Evolutionary conservation across 2,113 vertebrate genomes (phyloP).

Genomic region (Mungos mungo): DNA sequence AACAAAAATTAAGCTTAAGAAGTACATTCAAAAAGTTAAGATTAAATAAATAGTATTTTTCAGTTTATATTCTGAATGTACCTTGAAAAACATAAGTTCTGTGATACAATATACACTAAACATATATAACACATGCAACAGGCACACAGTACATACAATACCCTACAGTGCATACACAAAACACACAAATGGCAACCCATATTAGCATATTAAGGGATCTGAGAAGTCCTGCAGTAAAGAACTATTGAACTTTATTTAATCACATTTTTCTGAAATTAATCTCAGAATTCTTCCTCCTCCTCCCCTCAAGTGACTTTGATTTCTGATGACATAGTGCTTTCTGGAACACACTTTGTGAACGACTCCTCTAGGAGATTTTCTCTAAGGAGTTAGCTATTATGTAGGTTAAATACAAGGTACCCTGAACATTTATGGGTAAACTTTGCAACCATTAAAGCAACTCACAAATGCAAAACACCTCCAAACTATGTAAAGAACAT

Average conservation of each 20-base stretch:
- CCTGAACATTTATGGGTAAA: background rate
- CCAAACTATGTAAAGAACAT: background rate
- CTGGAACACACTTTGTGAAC: background rate
- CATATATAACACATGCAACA: background rate
- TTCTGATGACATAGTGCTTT: background rate
- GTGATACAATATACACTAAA: background rate
- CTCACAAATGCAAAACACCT: background rate
- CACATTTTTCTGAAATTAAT: background rate
- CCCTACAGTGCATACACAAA: background rate
- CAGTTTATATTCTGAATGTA: background rate
- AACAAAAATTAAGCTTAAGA: background rate
- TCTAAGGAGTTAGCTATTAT: background rate
- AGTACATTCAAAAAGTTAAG: conserved; percentile 5
- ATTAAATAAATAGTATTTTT: background rate
- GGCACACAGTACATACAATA: background rate
- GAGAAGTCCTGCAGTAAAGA: background rate
- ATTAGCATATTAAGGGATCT: background rate
- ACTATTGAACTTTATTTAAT: background rate
- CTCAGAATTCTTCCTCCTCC: background rate
- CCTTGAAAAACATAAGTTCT: background rate
- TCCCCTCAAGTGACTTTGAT: background rate
- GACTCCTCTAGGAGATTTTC: background rate
- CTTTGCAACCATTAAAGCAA: background rate
- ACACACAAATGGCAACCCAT: background rate
- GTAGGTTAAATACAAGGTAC: background rate